Conservation (phyloP, 2,888 invertebrate genomes). For the Clanis bilineata region DNA sequence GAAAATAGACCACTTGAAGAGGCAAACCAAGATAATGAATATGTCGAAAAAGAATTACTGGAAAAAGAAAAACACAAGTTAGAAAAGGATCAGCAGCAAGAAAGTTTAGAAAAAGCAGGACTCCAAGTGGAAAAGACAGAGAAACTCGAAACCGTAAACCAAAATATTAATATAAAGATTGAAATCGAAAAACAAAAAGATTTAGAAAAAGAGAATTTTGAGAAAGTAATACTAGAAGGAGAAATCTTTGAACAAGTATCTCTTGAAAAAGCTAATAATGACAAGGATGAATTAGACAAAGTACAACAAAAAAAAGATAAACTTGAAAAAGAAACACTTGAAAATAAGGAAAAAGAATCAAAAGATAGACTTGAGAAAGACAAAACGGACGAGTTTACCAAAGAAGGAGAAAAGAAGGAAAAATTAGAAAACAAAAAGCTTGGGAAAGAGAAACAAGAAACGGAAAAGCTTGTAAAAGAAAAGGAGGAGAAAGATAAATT, state of each 20-base stretch:
- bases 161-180: slow-evolving; percentile 10
- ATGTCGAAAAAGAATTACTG: background rate
- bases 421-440: slow-evolving; percentile 18
- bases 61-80: slow-evolving; percentile 12
- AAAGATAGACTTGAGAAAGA: slow-evolving; percentile 11
- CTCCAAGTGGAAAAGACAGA: slow-evolving; percentile 21
- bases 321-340: slow-evolving; percentile 22
- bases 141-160: background rate
- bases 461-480: slow-evolving; percentile 18
- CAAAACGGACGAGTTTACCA: slow-evolving; percentile 12
- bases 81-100: slow-evolving; percentile 16
- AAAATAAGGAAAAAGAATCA: slow-evolving; percentile 10
- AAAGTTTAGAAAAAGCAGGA: background rate
- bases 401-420: slow-evolving; percentile 21
- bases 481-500: slow-evolving; percentile 17
- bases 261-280: slow-evolving; percentile 15
- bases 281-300: slow-evolving; percentile 20
- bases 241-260: slow-evolving; percentile 11
- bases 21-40: slow-evolving; percentile 21
- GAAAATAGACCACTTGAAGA: slow-evolving; percentile 17
- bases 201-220: slow-evolving; percentile 21
- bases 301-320: slow-evolving; percentile 10
- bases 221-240: slow-evolving; percentile 19
- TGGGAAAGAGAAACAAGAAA: slow-evolving; percentile 21
- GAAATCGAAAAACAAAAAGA: slow-evolving; percentile 20